These are phyloP conservation scores for Anseranas semipalmata DNA, from an alignment of 2,113 vertebrate species.

Conservation along the genomic window DNA sequence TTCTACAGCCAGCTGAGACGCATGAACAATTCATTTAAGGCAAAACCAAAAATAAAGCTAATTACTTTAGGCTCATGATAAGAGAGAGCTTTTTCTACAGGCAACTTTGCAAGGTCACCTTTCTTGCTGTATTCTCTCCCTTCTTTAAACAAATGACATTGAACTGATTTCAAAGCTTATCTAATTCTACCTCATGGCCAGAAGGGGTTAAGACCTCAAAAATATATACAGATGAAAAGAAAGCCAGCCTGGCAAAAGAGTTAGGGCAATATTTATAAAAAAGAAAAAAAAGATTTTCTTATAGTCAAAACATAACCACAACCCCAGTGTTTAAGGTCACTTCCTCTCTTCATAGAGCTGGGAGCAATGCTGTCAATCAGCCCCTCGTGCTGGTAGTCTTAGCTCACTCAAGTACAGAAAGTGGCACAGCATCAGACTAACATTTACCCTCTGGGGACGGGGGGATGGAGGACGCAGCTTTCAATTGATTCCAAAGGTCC, in stretches of 20 bases:
- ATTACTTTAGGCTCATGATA: conserved; percentile 51
- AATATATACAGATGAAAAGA: not conserved
- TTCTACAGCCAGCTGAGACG: not conserved
- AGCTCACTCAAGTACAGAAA: conserved; percentile 15
- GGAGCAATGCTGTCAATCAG: conserved; percentile 76
- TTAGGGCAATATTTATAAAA: not conserved
- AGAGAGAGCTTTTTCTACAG: conserved; percentile 28
- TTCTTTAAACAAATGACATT: not conserved
- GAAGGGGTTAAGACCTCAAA: conserved; percentile 46
- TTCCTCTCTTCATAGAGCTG: conserved; percentile 67
- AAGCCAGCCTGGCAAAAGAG: not conserved
- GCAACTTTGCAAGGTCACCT: conserved; percentile 55
- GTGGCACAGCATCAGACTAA: not conserved
- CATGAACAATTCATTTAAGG: not conserved
- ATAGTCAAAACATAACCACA: conserved; percentile 33
- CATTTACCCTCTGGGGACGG: conserved; percentile 22
- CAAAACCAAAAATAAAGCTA: conserved; percentile 58
- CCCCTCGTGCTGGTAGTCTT: conserved; percentile 15
- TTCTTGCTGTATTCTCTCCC: not conserved
- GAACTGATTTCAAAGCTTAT: conserved; percentile 13
- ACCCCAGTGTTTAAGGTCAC: conserved; percentile 77
- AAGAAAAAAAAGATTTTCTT: not conserved
- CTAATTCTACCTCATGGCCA: not conserved
- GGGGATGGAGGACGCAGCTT: not conserved
- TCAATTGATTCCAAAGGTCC: conserved; percentile 37